Evolutionary conservation across 2,888 invertebrate genomes (phyloP).

Genomic region (Troides oblongomaculatus): DNA sequence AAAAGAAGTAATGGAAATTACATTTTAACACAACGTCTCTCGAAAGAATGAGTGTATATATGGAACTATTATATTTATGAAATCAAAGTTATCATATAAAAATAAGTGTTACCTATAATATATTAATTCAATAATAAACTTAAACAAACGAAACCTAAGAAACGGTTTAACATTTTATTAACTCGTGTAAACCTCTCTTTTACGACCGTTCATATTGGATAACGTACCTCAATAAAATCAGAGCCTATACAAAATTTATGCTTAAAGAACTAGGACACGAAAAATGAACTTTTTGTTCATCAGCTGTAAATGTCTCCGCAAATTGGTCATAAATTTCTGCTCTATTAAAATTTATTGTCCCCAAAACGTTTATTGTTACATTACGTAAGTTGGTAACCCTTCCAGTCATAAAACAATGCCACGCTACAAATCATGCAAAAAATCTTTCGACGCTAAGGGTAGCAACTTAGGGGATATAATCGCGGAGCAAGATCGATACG

Average conservation of each 20-base stretch:
- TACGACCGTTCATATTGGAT: conserved; percentile 27
- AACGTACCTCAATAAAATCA: conserved; percentile 29
- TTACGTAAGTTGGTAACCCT: conserved; percentile 74
- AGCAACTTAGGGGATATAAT: conserved; percentile 56
- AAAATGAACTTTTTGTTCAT: conserved; percentile 63
- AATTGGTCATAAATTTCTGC: conserved; percentile 72
- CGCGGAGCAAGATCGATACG: conserved; percentile 52
- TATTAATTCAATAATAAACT: conserved; percentile 10
- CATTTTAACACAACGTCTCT: conserved; percentile 16
- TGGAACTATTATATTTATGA: too few relatives aligned
- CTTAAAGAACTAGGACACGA: conserved; percentile 54
- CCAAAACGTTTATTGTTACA: conserved; percentile 70
- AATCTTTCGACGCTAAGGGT: conserved; percentile 52
- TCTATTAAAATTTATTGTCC: conserved; percentile 74
- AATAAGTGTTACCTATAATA: neutral
- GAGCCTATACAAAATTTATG: conserved; percentile 36
- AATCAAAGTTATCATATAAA: neutral
- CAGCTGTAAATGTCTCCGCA: conserved; percentile 72
- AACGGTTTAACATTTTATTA: conserved; percentile 24
- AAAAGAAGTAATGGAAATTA: conserved; percentile 27
- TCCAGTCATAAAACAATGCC: conserved; percentile 71
- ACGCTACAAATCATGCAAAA: conserved; percentile 58
- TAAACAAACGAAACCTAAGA: conserved; percentile 19
- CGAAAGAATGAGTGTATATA: neutral
- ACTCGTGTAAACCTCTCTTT: conserved; percentile 25